Conservation (phyloP, 2,797 vertebrate species). For the Macrochelys suwanniensis region DNA sequence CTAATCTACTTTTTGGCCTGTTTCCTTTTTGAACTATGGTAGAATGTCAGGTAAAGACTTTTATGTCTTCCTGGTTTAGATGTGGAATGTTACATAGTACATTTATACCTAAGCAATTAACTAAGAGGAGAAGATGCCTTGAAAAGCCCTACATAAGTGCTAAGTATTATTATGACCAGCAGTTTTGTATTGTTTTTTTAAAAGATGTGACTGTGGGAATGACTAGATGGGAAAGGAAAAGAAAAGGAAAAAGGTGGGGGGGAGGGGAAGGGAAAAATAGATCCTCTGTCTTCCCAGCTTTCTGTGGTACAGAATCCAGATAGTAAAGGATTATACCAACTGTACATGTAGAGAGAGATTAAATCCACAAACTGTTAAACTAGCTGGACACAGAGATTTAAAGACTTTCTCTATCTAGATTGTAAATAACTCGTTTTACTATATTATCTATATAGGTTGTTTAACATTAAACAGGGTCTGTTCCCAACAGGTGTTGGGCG, state of each 20-base stretch:
- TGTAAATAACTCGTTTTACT: neutral
- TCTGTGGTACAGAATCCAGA: neutral
- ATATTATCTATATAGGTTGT: neutral
- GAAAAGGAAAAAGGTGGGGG: neutral
- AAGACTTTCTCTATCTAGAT: neutral
- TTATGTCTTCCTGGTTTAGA: neutral
- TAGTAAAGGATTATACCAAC: neutral
- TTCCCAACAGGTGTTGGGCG: neutral
- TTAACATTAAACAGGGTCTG: neutral
- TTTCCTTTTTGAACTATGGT: neutral
- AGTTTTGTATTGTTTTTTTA: neutral
- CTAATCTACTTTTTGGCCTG: neutral
- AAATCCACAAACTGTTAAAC: neutral
- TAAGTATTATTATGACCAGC: neutral
- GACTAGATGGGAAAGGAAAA: neutral
- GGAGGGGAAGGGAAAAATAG: neutral
- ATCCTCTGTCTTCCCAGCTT: neutral
- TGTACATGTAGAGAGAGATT: neutral
- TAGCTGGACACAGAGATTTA: neutral
- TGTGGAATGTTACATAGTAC: too few species aligned
- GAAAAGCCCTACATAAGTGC: neutral
- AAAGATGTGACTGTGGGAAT: neutral
- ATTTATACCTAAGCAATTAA: neutral
- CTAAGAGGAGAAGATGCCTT: neutral
- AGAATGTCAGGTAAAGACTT: neutral